phyloP scores from a whole-genome alignment of 2,888 invertebrate genomes.

The Eupithecia inturbata region DNA sequence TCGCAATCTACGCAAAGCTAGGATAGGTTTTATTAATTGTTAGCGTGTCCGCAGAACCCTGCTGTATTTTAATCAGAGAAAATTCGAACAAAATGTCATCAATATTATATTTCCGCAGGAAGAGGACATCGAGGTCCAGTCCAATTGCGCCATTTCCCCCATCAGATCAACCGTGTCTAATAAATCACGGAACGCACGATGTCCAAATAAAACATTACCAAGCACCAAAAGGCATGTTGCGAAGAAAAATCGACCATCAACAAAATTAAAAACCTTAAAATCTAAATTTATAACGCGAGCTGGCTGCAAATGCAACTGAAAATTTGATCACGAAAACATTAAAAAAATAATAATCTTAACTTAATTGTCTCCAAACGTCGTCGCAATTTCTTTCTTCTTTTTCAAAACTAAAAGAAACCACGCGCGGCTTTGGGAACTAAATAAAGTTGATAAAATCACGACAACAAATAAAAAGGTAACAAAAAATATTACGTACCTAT shows the following conservation, averaged over 20 bases:
- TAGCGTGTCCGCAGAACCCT: too few relatives aligned
- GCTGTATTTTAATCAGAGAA: too few relatives aligned
- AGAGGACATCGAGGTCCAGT: constrained; percentile 27
- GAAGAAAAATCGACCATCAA: constrained; percentile 3
- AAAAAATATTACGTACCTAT: constrained; percentile 54
- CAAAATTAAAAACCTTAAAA: neutral
- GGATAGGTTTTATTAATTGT: too few relatives aligned
- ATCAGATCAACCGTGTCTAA: constrained; percentile 20
- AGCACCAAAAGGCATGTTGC: neutral
- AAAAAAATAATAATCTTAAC: neutral
- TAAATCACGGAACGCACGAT: constrained; percentile 16
- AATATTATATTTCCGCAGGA: constrained; percentile 20
- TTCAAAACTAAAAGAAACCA: neutral
- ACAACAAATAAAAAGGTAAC: constrained; percentile 21
- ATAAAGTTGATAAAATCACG: constrained; percentile 41
- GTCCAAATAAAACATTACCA: neutral
- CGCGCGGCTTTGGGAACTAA: constrained; percentile 25
- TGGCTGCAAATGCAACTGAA: neutral
- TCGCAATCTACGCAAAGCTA: neutral
- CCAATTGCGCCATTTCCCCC: constrained; percentile 26
- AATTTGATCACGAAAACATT: neutral
- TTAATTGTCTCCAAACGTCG: neutral
- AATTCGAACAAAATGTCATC: too few relatives aligned
- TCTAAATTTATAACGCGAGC: neutral
- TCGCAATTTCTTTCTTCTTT: constrained; percentile 3